Conservation (phyloP, 2,888 invertebrate genomes). For the Hirtodrosophila duncani region DNA sequence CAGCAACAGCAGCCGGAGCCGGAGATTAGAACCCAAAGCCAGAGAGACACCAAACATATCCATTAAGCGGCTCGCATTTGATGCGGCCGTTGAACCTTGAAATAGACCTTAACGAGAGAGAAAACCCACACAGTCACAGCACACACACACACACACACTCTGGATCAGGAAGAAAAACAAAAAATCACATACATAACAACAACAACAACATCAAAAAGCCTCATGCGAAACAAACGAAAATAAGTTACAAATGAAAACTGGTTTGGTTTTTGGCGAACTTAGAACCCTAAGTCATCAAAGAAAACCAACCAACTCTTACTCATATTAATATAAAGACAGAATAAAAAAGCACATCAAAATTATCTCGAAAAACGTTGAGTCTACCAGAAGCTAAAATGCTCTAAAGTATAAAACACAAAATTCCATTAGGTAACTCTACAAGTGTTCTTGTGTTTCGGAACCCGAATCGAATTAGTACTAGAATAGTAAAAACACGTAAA, state of each 20-base stretch:
- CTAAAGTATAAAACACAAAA: too few species aligned
- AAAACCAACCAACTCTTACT: slow-evolving; percentile 56
- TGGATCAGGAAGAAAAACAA: slow-evolving; percentile 30
- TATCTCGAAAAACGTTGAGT: slow-evolving; percentile 15
- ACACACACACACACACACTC: slow-evolving; percentile 43
- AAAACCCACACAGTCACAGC: too few species aligned
- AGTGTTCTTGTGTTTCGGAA: too few species aligned
- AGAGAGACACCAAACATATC: slow-evolving; percentile 38
- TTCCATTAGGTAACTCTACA: too few species aligned
- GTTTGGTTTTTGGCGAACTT: slow-evolving; percentile 64
- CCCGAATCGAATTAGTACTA: too few species aligned
- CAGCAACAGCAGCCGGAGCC: neutral
- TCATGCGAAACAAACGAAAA: slow-evolving; percentile 63
- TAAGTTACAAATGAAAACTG: slow-evolving; percentile 69
- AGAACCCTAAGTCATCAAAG: slow-evolving; percentile 45
- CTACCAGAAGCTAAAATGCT: slow-evolving; percentile 1
- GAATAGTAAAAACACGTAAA: too few species aligned
- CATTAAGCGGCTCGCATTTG: slow-evolving; percentile 51
- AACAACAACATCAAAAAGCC: slow-evolving; percentile 30
- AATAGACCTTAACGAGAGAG: slow-evolving; percentile 58
- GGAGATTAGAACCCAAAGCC: too few species aligned
- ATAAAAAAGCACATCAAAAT: slow-evolving; percentile 11
- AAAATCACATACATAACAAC: too few species aligned
- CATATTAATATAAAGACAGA: slow-evolving; percentile 61
- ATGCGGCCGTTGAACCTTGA: slow-evolving; percentile 68